Conservation (phyloP, 2,113 vertebrate species). For the Ophthalmolycus amberensis region DNA sequence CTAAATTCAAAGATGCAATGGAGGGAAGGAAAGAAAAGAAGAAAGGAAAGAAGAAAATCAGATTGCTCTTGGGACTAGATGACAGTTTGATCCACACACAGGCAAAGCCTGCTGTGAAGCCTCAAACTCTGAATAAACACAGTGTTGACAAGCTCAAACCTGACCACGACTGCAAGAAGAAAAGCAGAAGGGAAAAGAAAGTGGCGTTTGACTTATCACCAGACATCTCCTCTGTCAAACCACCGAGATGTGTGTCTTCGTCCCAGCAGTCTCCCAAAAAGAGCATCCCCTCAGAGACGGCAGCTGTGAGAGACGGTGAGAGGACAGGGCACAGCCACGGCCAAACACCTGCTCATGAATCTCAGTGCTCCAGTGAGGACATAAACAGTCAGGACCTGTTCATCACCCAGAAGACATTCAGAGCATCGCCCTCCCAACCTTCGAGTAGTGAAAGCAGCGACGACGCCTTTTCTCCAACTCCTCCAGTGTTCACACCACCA, state of each 20-base stretch:
- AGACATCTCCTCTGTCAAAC: conserved; percentile 20
- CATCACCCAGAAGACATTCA: conserved; percentile 84
- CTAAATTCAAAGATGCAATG: conserved; percentile 21
- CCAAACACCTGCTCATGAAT: conserved; percentile 23
- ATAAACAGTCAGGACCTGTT: conserved; percentile 85
- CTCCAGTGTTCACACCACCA: not conserved
- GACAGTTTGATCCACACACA: not conserved
- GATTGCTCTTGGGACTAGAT: not conserved
- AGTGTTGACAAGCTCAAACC: not conserved
- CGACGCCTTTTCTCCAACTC: not conserved
- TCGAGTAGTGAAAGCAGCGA: conserved; percentile 60
- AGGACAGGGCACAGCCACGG: not conserved
- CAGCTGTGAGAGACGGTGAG: not conserved
- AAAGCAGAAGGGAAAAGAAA: conserved; percentile 65
- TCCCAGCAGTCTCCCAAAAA: not conserved
- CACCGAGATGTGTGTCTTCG: conserved; percentile 1
- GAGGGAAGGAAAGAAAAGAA: conserved; percentile 42
- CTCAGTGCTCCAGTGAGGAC: conserved; percentile 66
- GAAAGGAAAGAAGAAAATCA: conserved; percentile 60
- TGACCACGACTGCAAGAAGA: conserved; percentile 20
- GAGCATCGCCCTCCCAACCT: conserved; percentile 28
- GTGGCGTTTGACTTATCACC: conserved; percentile 72
- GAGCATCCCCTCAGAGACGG: not conserved
- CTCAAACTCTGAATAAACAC: not conserved
- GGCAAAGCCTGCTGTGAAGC: not conserved